Percentiles rank a stretch among this genome's conserved stretches.
These are phyloP conservation scores for Babyrousa celebensis DNA, from an alignment of 2,797 vertebrate genomes.

Conservation along the genomic window DNA sequence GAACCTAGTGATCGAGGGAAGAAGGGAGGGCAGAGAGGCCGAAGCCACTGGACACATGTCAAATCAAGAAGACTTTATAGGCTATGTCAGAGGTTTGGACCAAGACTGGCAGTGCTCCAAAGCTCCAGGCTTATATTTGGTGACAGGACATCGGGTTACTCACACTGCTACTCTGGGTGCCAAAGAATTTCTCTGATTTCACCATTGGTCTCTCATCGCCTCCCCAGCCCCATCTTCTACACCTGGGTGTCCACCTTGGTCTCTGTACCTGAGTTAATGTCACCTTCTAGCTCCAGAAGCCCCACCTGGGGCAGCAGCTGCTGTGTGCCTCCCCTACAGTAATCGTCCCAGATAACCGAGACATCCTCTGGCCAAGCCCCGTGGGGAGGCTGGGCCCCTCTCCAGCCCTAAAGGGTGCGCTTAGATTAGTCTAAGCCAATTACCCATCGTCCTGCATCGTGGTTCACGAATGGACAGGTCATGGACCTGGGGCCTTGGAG, in stretches of 20 bases:
- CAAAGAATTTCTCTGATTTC: background rate
- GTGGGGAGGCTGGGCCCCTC: background rate
- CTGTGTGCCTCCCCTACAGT: background rate
- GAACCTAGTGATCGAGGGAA: background rate
- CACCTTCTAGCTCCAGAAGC: background rate
- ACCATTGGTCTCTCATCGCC: background rate
- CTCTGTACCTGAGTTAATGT: background rate
- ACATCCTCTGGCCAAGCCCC: background rate
- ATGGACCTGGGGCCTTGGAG: background rate
- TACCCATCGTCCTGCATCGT: background rate
- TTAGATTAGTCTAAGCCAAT: background rate
- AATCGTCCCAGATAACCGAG: background rate
- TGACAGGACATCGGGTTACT: background rate
- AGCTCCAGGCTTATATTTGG: background rate
- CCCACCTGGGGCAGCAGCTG: background rate
- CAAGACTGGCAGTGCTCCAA: background rate
- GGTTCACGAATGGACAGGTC: background rate
- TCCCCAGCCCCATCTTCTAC: background rate
- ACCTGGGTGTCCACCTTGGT: background rate
- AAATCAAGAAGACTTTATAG: background rate
- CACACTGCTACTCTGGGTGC: background rate
- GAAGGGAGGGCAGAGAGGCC: background rate
- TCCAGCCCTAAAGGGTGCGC: background rate
- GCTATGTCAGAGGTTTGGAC: background rate
- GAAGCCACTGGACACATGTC: background rate